These are phyloP conservation scores for Loriculus beryllinus DNA, from an alignment of 2,797 vertebrate species.

Conservation along the genomic window DNA sequence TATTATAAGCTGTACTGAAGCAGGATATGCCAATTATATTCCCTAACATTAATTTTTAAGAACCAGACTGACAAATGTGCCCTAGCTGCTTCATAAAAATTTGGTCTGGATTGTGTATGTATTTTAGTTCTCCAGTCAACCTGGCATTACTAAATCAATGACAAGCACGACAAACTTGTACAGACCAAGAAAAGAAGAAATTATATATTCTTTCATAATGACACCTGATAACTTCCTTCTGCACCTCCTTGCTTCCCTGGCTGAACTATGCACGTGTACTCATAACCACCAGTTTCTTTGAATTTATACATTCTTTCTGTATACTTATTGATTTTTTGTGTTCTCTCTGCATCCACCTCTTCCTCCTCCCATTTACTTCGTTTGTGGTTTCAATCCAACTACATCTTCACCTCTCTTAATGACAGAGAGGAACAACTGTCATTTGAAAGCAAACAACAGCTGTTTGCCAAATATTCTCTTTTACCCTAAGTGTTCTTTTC, in stretches of 20 bases:
- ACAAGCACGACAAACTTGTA: neutral
- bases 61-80: neutral
- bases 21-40: neutral
- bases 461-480: neutral
- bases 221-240: neutral
- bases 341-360: neutral
- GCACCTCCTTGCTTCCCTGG: neutral
- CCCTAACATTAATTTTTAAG: neutral
- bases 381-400: neutral
- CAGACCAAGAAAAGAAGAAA: neutral
- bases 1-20: neutral
- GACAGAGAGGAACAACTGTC: neutral
- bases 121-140: neutral
- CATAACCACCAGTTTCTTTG: neutral
- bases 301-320: neutral
- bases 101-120: neutral
- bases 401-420: neutral
- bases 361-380: neutral
- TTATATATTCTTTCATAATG: neutral
- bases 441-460: neutral
- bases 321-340: neutral
- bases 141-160: neutral
- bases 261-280: fast-evolving
- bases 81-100: neutral
- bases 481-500: neutral